Percentiles rank a stretch among this genome's conserved stretches.
Evolutionary conservation across 2,113 vertebrate species (phyloP).

Genomic region (Emydocephalus ijimae): DNA sequence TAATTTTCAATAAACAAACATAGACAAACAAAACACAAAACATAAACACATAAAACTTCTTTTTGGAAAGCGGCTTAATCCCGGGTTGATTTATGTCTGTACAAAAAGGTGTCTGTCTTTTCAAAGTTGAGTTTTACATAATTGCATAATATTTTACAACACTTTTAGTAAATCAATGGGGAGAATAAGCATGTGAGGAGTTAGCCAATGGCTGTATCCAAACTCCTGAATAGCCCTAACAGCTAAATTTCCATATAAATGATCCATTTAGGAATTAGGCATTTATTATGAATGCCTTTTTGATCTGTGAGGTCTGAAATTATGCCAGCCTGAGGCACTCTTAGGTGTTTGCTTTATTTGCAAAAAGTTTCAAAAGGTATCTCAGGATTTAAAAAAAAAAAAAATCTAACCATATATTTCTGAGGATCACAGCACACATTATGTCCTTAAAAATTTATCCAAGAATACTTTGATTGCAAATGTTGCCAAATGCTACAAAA

Average conservation of each 20-base stretch:
- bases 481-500: neutral
- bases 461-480: neutral
- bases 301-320: neutral
- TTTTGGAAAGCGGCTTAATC: too few relatives aligned
- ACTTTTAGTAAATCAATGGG: neutral
- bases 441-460: neutral
- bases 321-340: neutral
- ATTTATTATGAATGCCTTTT: neutral
- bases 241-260: neutral
- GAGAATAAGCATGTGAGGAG: neutral
- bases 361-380: neutral
- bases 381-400: neutral
- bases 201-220: neutral
- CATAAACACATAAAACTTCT: too few relatives aligned
- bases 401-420: neutral
- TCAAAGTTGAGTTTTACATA: neutral
- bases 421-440: neutral
- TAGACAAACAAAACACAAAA: too few relatives aligned
- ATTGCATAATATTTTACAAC: neutral
- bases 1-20: too few relatives aligned
- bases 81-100: too few relatives aligned
- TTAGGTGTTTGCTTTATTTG: neutral
- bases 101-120: neutral
- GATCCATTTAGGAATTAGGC: neutral
- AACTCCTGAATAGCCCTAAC: neutral